Base-by-base conservation (phyloP, 2,888 invertebrate species). In the Eudasyphora cyanicolor region DNA sequence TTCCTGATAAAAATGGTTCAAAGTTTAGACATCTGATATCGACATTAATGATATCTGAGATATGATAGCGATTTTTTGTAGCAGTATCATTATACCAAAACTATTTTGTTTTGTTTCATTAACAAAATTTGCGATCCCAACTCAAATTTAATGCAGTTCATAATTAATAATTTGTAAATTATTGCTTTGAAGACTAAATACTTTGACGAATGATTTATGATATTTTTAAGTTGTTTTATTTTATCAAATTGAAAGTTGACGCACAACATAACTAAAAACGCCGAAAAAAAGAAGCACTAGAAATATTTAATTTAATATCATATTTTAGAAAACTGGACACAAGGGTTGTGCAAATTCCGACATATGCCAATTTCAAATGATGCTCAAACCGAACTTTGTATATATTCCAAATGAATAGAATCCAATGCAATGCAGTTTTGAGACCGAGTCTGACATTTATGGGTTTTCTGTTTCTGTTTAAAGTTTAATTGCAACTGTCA, bases 401-500 rank as follows among this genome's bases (percentile, higher is more conserved):
- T 27, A 6, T 17, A 70, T 51, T 57, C 42, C 32, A 49, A n/a
- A 27, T 54, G 6, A 19, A 32, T 7, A 24, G 17, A 14, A 27
- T 51, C 35, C 70, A 29, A 19, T n/a, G 17, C 29, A 54, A 73
- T 76, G 73, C 71, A 57, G 71, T 76, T 29, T 60, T 64, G 69
- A 70, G 67, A 42, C 62, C 24, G 42, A 54, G 35, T 49, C 83
- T 84, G 83, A 84, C 80, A 81, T 78, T 84, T 81, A 84, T 81
- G 57, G 83, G 32, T 76, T 35, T 75, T 71, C 32, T 38, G n/a
- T 45, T 70, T 70, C 10, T 45, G 38, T 38, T 32, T 82, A 73
- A 81, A 81, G 29, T 81, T 84, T 84, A 81, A 83, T 83, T 83
- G 79, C 83, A 83, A 83, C 83, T 83, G 83, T 83, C 83, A 83